Conservation (phyloP, 2,797 vertebrate species). For the Hipposideros larvatus region DNA sequence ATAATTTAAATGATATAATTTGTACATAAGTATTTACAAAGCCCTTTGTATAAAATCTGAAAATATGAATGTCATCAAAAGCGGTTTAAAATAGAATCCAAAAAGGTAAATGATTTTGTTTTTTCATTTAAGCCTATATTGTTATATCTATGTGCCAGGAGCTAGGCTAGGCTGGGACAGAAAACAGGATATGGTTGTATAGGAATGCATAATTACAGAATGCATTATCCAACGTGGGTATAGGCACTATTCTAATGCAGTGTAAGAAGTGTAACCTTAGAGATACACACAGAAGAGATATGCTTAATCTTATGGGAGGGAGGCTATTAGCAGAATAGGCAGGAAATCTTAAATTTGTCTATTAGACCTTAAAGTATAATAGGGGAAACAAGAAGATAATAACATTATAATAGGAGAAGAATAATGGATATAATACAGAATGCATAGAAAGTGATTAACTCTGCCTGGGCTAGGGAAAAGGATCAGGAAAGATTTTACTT, state of each 20-base stretch:
- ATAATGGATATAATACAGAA: not conserved
- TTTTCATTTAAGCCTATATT: not conserved
- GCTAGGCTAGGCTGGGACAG: not conserved
- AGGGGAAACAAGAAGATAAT: not conserved
- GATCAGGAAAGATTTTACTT: not conserved
- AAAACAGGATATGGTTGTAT: not conserved
- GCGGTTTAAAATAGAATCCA: constrained; percentile 34
- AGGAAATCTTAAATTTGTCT: not conserved
- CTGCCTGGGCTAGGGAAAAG: not conserved
- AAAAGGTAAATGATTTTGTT: constrained; percentile 32
- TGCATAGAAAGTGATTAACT: not conserved
- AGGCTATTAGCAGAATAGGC: not conserved
- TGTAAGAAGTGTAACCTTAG: not conserved
- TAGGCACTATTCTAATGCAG: not conserved
- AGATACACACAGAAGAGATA: not conserved
- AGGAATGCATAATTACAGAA: not conserved
- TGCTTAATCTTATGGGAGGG: not conserved
- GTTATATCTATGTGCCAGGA: not conserved
- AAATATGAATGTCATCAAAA: constrained; percentile 40
- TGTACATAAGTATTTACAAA: not conserved
- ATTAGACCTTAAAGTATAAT: not conserved
- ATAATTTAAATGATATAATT: constrained; percentile 27
- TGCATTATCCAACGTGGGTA: not conserved
- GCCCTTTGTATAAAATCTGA: constrained; percentile 18
- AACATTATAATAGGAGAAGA: not conserved